These are phyloP conservation scores for Conchocele bisecta DNA, from an alignment of 2,888 invertebrate genomes.

Conservation along the genomic window DNA sequence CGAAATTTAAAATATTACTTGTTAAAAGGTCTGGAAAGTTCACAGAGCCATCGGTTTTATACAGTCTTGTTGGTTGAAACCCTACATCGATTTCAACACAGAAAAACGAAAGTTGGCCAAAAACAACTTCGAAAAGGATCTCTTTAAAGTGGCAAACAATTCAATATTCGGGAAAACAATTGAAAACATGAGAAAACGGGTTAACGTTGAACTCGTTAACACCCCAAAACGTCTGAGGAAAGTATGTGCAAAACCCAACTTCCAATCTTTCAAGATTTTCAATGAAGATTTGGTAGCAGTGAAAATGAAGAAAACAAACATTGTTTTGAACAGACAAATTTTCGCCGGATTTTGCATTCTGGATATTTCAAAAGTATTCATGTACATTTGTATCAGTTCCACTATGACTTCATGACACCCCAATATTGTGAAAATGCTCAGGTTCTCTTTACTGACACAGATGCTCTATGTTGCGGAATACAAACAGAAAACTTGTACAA, in stretches of 20 bases:
- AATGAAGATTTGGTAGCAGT: constrained; percentile 5
- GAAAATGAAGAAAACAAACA: constrained; percentile 8
- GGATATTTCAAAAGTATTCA: constrained; percentile 14
- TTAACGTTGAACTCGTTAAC: constrained; percentile 53
- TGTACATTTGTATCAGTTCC: constrained; percentile 33
- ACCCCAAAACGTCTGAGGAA: constrained; percentile 4
- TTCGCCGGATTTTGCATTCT: constrained; percentile 10
- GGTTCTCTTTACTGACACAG: constrained; percentile 30
- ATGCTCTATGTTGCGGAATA: constrained; percentile 10
- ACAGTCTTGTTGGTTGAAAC: constrained; percentile 43
- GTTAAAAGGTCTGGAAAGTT: constrained; percentile 49
- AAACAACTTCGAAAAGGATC: constrained; percentile 77
- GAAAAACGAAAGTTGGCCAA: constrained; percentile 63
- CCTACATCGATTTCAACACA: constrained; percentile 72
- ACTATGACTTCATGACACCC: constrained; percentile 21
- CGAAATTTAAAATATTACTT: background rate
- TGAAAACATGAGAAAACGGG: constrained; percentile 81
- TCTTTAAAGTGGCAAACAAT: no score
- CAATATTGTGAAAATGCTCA: constrained; percentile 15
- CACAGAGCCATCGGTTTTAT: constrained; percentile 74
- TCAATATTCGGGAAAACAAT: constrained; percentile 82
- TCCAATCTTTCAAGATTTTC: constrained; percentile 4
- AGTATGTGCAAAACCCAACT: background rate
- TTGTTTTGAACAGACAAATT: constrained; percentile 2
- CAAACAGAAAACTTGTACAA: constrained; percentile 11